Percentiles rank a stretch among this genome's conserved stretches.
Evolutionary conservation across 2,797 vertebrate species (phyloP).

Genomic region (Sebastes ruberrimus): DNA sequence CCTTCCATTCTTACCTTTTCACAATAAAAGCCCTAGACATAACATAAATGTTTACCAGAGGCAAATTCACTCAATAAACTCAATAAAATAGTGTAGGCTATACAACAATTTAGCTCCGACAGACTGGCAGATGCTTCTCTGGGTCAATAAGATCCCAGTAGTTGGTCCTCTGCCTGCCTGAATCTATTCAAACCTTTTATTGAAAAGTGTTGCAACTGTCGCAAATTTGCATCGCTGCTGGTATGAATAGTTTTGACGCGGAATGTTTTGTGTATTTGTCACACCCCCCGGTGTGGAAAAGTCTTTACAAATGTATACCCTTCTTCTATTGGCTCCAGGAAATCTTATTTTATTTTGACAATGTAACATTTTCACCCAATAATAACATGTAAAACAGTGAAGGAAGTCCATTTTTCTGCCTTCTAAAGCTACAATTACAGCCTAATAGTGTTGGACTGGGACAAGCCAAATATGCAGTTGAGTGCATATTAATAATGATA

Average conservation of each 20-base stretch:
- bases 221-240: neutral
- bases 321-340: neutral
- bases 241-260: neutral
- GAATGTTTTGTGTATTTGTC: neutral
- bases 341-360: neutral
- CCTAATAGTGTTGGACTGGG: neutral
- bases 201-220: neutral
- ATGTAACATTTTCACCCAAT: neutral
- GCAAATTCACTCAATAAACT: neutral
- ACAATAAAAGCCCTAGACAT: neutral
- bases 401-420: neutral
- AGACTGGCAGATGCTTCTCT: neutral
- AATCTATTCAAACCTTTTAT: neutral
- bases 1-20: neutral
- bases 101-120: neutral
- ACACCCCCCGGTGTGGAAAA: too few species aligned
- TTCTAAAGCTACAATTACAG: neutral
- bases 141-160: neutral
- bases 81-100: neutral
- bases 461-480: constrained; percentile 7
- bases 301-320: neutral
- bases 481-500: constrained; percentile 13
- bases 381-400: neutral
- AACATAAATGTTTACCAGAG: too few species aligned
- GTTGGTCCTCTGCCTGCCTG: neutral